phyloP scores from a whole-genome alignment of 1,140 invertebrate genomes.

The Cheumatopsyche charites region DNA sequence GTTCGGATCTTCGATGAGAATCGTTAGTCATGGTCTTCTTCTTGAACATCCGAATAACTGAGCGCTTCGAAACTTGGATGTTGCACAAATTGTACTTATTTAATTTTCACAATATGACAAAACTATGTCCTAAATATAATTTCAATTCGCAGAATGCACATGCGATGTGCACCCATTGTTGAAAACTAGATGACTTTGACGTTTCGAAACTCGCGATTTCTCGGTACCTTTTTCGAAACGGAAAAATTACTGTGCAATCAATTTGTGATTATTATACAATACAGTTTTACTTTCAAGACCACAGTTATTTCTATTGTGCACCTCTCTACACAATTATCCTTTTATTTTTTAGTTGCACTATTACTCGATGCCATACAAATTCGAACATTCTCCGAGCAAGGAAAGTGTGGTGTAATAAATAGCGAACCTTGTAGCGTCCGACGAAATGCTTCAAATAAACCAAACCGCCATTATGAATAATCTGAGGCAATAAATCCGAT shows the following conservation, averaged over 20 bases:
- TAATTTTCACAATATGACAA: no score
- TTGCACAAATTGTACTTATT: no score
- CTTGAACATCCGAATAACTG: background rate
- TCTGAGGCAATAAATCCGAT: slow-evolving; percentile 20
- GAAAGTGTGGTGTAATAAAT: slow-evolving; percentile 3
- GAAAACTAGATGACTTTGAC: background rate
- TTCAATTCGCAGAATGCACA: background rate
- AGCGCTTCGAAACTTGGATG: no score
- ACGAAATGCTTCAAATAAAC: background rate
- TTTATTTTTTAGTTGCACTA: slow-evolving; percentile 5
- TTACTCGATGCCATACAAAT: background rate
- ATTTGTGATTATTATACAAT: no score
- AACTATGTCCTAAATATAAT: no score
- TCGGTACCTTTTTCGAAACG: background rate
- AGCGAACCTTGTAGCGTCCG: background rate
- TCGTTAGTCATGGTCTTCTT: background rate
- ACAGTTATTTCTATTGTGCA: no score
- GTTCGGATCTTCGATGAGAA: slow-evolving; percentile 6
- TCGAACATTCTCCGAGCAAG: background rate
- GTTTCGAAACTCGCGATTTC: background rate
- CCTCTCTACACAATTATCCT: slow-evolving; percentile 1
- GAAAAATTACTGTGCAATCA: no score
- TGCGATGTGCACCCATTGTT: no score
- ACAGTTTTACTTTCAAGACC: no score
- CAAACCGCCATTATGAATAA: background rate